Evolutionary conservation across 2,888 invertebrate genomes (phyloP), one percentile per base, ranked within the genome.

Genomic region (Orchesellides sinensis): DNA sequence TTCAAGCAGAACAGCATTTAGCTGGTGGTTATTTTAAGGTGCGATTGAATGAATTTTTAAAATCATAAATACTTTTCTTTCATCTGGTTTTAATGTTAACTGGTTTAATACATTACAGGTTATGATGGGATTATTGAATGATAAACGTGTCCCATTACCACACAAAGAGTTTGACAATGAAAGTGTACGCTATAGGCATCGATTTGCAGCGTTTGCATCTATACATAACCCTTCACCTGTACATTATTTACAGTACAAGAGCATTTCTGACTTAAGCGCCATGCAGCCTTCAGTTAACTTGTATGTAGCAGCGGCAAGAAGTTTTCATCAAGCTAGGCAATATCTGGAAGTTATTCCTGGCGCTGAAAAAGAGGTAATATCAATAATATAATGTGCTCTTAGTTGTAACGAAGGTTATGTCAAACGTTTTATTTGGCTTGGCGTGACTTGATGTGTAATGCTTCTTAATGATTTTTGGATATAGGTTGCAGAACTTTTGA

Each of bases 11-110:
- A 91, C 96, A 98, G 90, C 96, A 96, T 90, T 94, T 98, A 92
- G 97, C 97, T 90, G 98, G 97, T 0, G 98, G 98, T 5, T 97
- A 96, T 90, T 98, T 96, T 89, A 98, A 97, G 93, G 96, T 95
- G 89, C 23, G 10, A 12, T 19, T 61, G 21, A 47, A 45, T 32
- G n/a, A 23, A 6, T 61, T 61, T n/a, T n/a, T n/a, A n/a, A n/a
- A n/a, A n/a, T n/a, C n/a, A n/a, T n/a, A n/a, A n/a, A n/a, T n/a
- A n/a, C n/a, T n/a, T n/a, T n/a, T n/a, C 2, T 3, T 29, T 17
- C 25, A 23, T 47, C 1, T 32, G 19, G 25, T 3, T n/a, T n/a
- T 61, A 29, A 29, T 4, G n/a, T 32, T 32, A 35, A 32, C 21
- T 61, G 17, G 21, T 19, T 35, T 6, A 35, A 21, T 23, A 21